Percentiles rank a stretch among this genome's conserved stretches.
phyloP scores from a whole-genome alignment of 2,888 invertebrate species.

The Chloroclysta siterata region DNA sequence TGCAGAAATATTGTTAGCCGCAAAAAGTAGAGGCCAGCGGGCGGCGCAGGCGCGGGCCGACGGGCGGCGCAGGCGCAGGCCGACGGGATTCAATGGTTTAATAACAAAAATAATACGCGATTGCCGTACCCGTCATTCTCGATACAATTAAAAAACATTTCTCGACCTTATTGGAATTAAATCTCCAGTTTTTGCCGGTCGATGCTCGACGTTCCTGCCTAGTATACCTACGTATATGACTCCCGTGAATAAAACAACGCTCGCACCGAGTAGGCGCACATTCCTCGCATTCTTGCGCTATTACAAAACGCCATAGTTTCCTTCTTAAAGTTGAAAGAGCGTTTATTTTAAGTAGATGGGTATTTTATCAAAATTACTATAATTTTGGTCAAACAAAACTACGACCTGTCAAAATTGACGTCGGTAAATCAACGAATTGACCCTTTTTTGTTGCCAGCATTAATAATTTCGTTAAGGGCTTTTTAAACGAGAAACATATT shows the following conservation, averaged over 20 bases:
- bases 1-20: slow-evolving; percentile 75
- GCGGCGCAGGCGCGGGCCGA: slow-evolving; percentile 46
- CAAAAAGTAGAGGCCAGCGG: slow-evolving; percentile 61
- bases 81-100: slow-evolving; percentile 51
- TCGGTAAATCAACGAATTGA: slow-evolving; percentile 79
- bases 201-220: slow-evolving; percentile 38
- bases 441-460: slow-evolving; percentile 74
- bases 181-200: slow-evolving; percentile 31
- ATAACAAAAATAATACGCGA: slow-evolving; percentile 51
- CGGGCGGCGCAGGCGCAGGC: slow-evolving; percentile 46
- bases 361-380: slow-evolving; percentile 83
- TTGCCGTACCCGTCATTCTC: slow-evolving; percentile 42
- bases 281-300: slow-evolving; percentile 68
- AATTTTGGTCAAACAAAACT: slow-evolving; percentile 82
- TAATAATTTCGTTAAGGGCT: slow-evolving; percentile 82
- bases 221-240: slow-evolving; percentile 22
- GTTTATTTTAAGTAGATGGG: slow-evolving; percentile 80
- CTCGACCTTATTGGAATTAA: slow-evolving; percentile 36
- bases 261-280: slow-evolving; percentile 50
- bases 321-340: slow-evolving; percentile 60
- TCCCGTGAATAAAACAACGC: slow-evolving; percentile 51
- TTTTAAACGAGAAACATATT: slow-evolving; percentile 80
- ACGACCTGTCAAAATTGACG: slow-evolving; percentile 82
- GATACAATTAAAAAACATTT: slow-evolving; percentile 50
- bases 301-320: slow-evolving; percentile 62